Conservation (phyloP, 2,113 vertebrate genomes). For the Marmota flaviventris region DNA sequence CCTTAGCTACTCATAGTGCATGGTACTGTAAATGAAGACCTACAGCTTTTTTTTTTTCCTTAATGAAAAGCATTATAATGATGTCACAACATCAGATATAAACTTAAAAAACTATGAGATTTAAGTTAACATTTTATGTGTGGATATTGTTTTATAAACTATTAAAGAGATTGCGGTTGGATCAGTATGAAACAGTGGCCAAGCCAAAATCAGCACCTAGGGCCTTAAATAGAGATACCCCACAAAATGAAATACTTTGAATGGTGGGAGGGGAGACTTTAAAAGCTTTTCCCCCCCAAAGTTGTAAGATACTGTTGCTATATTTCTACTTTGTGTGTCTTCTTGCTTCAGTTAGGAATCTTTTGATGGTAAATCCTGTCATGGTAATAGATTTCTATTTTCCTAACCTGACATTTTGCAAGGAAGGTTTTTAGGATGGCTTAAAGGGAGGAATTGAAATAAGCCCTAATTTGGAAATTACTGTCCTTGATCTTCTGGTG, state of each 20-base stretch:
- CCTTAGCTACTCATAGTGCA: conserved; percentile 60
- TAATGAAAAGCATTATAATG: not conserved
- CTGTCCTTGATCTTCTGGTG: conserved; percentile 48
- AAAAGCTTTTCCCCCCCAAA: not conserved
- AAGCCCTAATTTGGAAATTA: conserved; percentile 62
- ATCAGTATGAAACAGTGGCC: conserved; percentile 39
- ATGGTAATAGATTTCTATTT: conserved; percentile 37
- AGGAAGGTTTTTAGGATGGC: not conserved
- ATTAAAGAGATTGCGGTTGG: conserved; percentile 3
- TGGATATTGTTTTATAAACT: not conserved
- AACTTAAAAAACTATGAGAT: not conserved
- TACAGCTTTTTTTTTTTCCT: conserved; percentile 19
- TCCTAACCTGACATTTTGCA: conserved; percentile 58
- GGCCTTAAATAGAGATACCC: conserved; percentile 63
- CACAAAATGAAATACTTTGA: not conserved
- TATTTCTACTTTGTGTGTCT: not conserved
- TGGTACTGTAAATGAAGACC: conserved; percentile 12
- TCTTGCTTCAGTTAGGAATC: conserved; percentile 20
- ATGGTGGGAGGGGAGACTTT: conserved; percentile 36
- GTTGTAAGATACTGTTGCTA: not conserved
- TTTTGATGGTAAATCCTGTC: not conserved
- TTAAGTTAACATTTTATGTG: not conserved
- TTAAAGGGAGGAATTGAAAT: conserved; percentile 60
- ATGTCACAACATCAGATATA: not conserved
- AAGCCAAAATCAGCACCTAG: conserved; percentile 65